These are phyloP conservation scores for Diaprepes abbreviatus DNA, from an alignment of 2,888 invertebrate genomes.

Conservation along the genomic window DNA sequence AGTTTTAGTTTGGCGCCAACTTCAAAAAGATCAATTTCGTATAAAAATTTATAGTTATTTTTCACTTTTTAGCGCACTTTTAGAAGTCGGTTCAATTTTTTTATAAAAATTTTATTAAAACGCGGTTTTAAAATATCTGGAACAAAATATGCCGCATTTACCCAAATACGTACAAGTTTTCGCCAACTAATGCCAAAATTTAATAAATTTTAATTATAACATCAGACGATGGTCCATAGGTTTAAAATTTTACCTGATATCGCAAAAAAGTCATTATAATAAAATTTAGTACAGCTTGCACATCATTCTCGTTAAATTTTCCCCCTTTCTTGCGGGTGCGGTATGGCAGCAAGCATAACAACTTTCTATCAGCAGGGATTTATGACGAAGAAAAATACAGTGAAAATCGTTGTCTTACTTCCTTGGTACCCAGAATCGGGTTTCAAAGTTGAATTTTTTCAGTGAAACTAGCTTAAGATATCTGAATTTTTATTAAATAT, in stretches of 20 bases:
- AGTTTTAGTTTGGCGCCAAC: too few relatives aligned
- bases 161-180: constrained; percentile 5
- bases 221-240: constrained; percentile 7
- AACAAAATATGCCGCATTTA: too few relatives aligned
- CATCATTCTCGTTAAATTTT: constrained; percentile 22
- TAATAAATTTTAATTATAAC: constrained; percentile 11
- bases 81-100: too few relatives aligned
- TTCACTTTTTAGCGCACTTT: too few relatives aligned
- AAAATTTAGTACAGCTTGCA: constrained; percentile 22
- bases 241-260: constrained; percentile 25
- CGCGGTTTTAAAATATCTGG: too few relatives aligned
- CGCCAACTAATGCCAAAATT: constrained; percentile 7
- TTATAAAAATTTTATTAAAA: too few relatives aligned
- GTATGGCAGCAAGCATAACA: constrained; percentile 23
- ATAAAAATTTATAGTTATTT: too few relatives aligned
- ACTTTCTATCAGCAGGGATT: constrained; percentile 17
- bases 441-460: too few relatives aligned
- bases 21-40: too few relatives aligned
- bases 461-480: too few relatives aligned
- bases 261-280: constrained; percentile 30
- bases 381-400: constrained; percentile 8
- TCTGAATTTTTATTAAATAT: too few relatives aligned
- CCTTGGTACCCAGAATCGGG: too few relatives aligned
- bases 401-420: constrained; percentile 2
- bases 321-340: constrained; percentile 22